A percentile compares a stretch with the other conserved stretches of the same genome.
Evolutionary conservation across 2,888 invertebrate genomes (phyloP).

Genomic region (Maniola hyperantus): DNA sequence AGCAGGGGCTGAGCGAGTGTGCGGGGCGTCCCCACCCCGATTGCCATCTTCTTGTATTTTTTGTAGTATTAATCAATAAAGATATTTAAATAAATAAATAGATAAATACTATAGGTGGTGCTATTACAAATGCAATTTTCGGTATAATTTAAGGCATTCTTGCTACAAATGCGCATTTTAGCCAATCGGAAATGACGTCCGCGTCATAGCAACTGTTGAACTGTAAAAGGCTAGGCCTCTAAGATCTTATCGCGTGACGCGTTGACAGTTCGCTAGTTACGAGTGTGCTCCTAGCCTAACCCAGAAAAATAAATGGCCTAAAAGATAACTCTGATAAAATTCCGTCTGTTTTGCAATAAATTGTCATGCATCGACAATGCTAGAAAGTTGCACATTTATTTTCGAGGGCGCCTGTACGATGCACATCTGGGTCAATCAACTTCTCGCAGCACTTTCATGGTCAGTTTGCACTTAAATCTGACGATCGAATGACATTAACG

Average conservation of each 20-base stretch:
- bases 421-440: conserved; percentile 75
- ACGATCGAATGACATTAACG: conserved; percentile 16
- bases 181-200: neutral
- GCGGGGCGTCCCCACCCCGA: too few species aligned
- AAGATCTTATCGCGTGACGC: neutral
- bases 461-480: conserved; percentile 28
- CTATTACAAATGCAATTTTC: too few species aligned
- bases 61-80: too few species aligned
- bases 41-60: too few species aligned
- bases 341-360: conserved; percentile 40
- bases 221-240: too few species aligned
- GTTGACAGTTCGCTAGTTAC: neutral
- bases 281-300: neutral
- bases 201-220: neutral
- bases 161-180: too few species aligned
- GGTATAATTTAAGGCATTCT: too few species aligned
- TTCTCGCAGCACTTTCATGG: conserved; percentile 54
- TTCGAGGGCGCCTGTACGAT: conserved; percentile 61
- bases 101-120: too few species aligned
- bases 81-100: too few species aligned
- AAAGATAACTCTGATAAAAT: conserved; percentile 1
- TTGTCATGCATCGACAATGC: conserved; percentile 63
- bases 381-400: conserved; percentile 70
- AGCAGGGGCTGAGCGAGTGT: too few species aligned
- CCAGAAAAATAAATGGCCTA: neutral